Base-by-base conservation (phyloP, 92 coral and sea anemone species). In the Hydrozoanthus gracilis region DNA sequence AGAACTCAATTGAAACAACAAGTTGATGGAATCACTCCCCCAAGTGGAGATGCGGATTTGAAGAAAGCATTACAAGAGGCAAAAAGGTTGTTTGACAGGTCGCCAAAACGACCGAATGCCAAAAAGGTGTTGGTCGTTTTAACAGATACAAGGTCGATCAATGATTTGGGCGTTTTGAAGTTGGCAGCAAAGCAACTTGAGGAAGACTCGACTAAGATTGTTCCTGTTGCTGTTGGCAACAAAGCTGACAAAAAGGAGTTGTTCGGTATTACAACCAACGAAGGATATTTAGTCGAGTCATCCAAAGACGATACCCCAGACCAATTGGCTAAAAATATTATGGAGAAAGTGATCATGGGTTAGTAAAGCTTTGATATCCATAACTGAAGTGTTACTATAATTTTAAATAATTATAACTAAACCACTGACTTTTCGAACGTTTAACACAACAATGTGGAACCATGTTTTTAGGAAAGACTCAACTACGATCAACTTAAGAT, bases 141-240 rank as follows among this genome's bases (percentile, higher is more conserved):
- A 6, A 68, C 83, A 6, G 90, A 90, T 18, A 61, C 76, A 35
- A 82, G 75, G 47, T 90, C 92, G 51, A 55, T 70, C 6, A 83
- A 83, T 52, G 65, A 73, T 8, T 13, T 68, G 1, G 65, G 55
- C 14, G 87, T 76, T 20, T 66, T 91, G 58, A 89, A 77, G 46
- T 62, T 71, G 49, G 92, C 92, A 10, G 86, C 73, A 11, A 88
- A 91, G 60, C 86, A 84, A 18, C 61, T 93, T 7, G 87, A 66
- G 64, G 69, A 83, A 45, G 87, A 54, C 45, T 84, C 76, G 12
- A 82, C 87, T n/a, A 88, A 89, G 73, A 13, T 93, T n/a, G 76
- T 93, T 51, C 87, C 89, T 20, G 96, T 93, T 44, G 91, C 94
- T 39, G 62, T 88, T 48, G 96, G 96, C 14, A 77, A 88, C 58